Conservation (phyloP, 2,797 vertebrate species). For the Decapterus maruadsi region DNA sequence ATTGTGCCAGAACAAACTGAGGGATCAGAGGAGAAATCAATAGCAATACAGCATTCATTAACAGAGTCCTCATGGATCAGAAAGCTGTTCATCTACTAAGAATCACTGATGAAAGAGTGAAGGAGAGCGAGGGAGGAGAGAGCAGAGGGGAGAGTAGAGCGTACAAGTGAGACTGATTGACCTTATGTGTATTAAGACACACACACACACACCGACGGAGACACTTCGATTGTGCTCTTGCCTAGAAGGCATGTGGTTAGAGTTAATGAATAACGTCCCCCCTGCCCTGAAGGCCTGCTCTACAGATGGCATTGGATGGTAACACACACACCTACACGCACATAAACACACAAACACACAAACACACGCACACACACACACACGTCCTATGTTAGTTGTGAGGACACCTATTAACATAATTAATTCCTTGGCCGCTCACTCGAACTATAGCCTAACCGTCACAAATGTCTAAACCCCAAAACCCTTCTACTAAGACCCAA, state of each 20-base stretch:
- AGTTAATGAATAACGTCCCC: slow-evolving; percentile 74
- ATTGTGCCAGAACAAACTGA: slow-evolving; percentile 65
- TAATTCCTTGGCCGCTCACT: too few relatives aligned
- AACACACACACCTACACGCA: slow-evolving; percentile 14
- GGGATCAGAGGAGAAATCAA: slow-evolving; percentile 79
- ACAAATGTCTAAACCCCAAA: too few relatives aligned
- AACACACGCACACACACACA: background rate
- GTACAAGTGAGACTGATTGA: slow-evolving; percentile 49
- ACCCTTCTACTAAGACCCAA: too few relatives aligned
- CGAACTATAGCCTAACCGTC: too few relatives aligned
- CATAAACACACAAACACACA: background rate
- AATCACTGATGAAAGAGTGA: slow-evolving; percentile 44
- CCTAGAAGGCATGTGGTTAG: slow-evolving; percentile 69
- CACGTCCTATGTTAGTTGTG: too few relatives aligned
- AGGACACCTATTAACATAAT: too few relatives aligned
- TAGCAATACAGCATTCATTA: slow-evolving; percentile 76
- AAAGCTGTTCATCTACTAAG: slow-evolving; percentile 53
- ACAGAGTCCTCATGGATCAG: slow-evolving; percentile 69
- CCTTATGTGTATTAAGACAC: slow-evolving; percentile 46
- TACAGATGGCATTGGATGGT: slow-evolving; percentile 73
- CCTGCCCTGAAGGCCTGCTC: slow-evolving; percentile 62
- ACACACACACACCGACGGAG: slow-evolving; percentile 1
- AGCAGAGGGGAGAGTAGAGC: slow-evolving; percentile 25
- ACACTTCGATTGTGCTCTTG: slow-evolving; percentile 27
- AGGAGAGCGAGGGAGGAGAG: slow-evolving; percentile 17